A percentile compares a stretch with the other conserved stretches of the same genome.
phyloP scores from a whole-genome alignment of 2,113 vertebrate species.

The Desmodus rotundus region DNA sequence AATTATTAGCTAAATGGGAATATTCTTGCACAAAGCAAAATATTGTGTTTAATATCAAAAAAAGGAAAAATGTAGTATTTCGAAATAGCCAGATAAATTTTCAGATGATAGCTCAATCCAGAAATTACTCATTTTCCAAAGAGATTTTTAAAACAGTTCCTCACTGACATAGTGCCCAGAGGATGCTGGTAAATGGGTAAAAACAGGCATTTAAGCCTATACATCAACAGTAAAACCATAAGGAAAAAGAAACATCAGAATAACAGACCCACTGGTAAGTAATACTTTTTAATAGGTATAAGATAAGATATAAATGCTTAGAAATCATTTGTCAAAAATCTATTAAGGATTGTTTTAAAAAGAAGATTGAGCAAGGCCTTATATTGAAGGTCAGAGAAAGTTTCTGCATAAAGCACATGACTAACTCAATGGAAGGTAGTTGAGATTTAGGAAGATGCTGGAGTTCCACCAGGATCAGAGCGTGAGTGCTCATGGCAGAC shows the following conservation, averaged over 20 bases:
- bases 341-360: neutral
- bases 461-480: neutral
- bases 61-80: neutral
- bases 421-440: neutral
- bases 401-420: neutral
- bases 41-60: neutral
- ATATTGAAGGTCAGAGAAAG: neutral
- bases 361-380: neutral
- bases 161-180: neutral
- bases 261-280: neutral
- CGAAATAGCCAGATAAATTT: neutral
- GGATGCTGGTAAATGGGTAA: neutral
- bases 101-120: neutral
- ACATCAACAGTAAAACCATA: neutral
- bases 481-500: neutral
- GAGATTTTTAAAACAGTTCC: neutral
- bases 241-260: neutral
- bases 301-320: neutral
- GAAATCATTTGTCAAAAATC: neutral
- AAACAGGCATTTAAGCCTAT: neutral
- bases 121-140: neutral
- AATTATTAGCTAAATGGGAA: neutral
- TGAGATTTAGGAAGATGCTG: neutral
- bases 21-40: neutral
- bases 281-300: neutral